Conservation (phyloP, 2,888 invertebrate species). For the Andricus curvator region DNA sequence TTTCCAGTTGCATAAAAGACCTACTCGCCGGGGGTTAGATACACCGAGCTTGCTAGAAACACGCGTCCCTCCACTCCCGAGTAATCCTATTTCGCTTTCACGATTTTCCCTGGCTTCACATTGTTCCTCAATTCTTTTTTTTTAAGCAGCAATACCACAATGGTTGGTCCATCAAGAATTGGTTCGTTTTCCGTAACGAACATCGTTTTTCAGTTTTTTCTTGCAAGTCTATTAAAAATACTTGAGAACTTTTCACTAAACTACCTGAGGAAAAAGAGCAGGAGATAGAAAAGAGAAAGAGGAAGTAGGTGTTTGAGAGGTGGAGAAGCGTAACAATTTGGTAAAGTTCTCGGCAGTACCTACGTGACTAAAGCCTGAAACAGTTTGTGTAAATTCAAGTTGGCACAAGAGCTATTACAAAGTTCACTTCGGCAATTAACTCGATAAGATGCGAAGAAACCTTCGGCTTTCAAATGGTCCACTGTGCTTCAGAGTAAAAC, state of each 20-base stretch:
- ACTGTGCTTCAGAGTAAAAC: slow-evolving; percentile 22
- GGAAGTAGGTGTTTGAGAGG: not conserved
- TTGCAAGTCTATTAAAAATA: not conserved
- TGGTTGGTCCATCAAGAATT: slow-evolving; percentile 17
- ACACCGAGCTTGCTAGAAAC: slow-evolving; percentile 24
- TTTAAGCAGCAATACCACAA: slow-evolving; percentile 23
- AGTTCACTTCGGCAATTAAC: slow-evolving; percentile 40
- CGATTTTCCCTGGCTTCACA: slow-evolving; percentile 26
- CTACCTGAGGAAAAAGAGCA: not conserved
- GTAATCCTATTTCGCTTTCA: slow-evolving; percentile 33
- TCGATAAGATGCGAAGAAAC: slow-evolving; percentile 39
- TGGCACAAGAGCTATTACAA: slow-evolving; percentile 40
- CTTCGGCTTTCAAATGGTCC: slow-evolving; percentile 28
- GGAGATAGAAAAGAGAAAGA: not conserved
- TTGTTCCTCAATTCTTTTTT: not conserved
- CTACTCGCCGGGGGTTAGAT: slow-evolving; percentile 14
- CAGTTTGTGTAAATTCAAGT: slow-evolving; percentile 40
- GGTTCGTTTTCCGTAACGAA: not conserved
- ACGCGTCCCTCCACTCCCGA: slow-evolving; percentile 20
- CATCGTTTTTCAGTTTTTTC: not conserved
- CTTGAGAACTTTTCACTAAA: not conserved
- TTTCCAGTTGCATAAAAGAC: slow-evolving; percentile 21
- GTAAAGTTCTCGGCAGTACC: slow-evolving; percentile 31
- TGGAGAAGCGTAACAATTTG: slow-evolving; percentile 27
- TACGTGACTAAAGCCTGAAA: slow-evolving; percentile 40